Percentiles rank a stretch among this genome's conserved stretches.
These are phyloP conservation scores for Colinus virginianus DNA, from an alignment of 2,113 vertebrate species.

Conservation along the genomic window DNA sequence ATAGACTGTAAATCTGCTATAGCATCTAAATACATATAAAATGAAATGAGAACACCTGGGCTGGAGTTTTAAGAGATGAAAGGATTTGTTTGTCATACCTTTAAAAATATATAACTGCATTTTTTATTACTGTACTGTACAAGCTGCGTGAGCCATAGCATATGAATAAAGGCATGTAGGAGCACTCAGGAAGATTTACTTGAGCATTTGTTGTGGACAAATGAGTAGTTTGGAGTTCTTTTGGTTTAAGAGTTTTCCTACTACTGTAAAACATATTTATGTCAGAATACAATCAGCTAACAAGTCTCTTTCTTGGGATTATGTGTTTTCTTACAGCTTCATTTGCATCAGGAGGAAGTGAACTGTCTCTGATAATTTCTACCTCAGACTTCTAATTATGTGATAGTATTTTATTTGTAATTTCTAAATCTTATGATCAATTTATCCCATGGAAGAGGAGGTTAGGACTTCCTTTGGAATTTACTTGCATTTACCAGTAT, in stretches of 20 bases:
- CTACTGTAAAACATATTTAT: neutral
- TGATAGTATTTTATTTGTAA: neutral
- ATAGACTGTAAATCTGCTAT: neutral
- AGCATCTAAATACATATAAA: neutral
- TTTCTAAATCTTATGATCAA: neutral
- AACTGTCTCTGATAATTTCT: neutral
- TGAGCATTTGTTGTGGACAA: neutral
- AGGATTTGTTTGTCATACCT: neutral
- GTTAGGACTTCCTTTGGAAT: neutral
- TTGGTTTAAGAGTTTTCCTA: neutral
- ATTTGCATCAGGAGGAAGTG: neutral
- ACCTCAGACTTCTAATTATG: neutral
- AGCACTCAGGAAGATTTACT: slow-evolving; percentile 4
- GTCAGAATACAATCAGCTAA: neutral
- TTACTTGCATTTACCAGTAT: neutral
- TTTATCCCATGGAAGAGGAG: neutral
- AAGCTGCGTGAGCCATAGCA: neutral
- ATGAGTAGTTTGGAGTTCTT: neutral
- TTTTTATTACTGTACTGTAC: neutral
- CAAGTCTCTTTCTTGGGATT: neutral
- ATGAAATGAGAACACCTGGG: neutral
- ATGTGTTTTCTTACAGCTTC: neutral
- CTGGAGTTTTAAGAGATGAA: neutral
- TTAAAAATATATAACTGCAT: neutral
- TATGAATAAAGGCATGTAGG: neutral